Percentiles rank a stretch among this genome's conserved stretches.
These are phyloP conservation scores for Catagonus wagneri DNA, from an alignment of 2,113 vertebrate genomes.

Conservation along the genomic window DNA sequence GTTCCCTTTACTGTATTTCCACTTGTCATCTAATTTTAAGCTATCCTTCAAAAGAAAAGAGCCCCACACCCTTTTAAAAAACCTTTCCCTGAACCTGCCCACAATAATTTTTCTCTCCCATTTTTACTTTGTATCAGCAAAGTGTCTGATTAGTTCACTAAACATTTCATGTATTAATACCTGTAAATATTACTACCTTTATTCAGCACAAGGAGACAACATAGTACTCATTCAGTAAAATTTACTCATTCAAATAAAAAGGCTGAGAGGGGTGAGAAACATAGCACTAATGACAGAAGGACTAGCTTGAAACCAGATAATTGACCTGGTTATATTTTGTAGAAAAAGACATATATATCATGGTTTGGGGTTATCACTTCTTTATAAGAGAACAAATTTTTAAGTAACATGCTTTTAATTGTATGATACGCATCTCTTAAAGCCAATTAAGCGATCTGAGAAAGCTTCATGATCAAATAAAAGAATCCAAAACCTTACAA, in stretches of 20 bases:
- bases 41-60: conserved; percentile 30
- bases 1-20: neutral
- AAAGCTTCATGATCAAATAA: conserved; percentile 30
- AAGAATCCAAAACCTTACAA: conserved; percentile 39
- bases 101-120: neutral
- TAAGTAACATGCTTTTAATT: neutral
- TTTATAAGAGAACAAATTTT: neutral
- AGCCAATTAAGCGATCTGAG: neutral
- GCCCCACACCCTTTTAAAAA: neutral
- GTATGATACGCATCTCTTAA: neutral
- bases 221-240: neutral
- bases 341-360: neutral
- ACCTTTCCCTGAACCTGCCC: neutral
- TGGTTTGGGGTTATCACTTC: neutral
- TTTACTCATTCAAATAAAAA: neutral
- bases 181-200: neutral
- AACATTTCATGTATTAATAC: neutral
- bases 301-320: neutral
- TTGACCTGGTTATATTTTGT: neutral
- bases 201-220: neutral
- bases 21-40: conserved; percentile 31
- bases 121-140: conserved; percentile 3
- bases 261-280: neutral
- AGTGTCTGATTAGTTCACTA: conserved; percentile 3
- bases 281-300: neutral